Conservation (phyloP, 1,140 invertebrate genomes). For the Drosophila quadrilineata region DNA sequence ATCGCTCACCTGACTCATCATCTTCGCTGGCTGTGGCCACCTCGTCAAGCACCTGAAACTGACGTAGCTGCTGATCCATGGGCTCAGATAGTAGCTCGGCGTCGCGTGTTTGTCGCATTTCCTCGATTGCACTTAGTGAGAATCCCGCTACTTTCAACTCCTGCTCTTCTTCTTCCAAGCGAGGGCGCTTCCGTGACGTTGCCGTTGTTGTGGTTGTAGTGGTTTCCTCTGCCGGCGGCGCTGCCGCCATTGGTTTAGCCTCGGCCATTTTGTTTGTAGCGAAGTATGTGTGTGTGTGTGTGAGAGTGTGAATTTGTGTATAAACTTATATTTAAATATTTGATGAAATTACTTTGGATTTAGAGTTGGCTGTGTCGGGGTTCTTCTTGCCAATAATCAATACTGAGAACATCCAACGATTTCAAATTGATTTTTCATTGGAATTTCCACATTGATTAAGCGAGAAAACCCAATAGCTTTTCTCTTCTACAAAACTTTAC, state of each 20-base stretch:
- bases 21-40: slow-evolving; percentile 83
- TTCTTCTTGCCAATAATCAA: slow-evolving; percentile 76
- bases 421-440: slow-evolving; percentile 72
- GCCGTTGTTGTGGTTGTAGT: background rate
- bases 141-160: slow-evolving; percentile 70
- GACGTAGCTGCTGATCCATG: slow-evolving; percentile 81
- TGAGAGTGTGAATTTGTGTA: slow-evolving; percentile 9
- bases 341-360: slow-evolving; percentile 4
- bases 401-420: slow-evolving; percentile 80
- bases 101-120: slow-evolving; percentile 69
- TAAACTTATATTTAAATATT: slow-evolving; percentile 12
- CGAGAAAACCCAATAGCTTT: slow-evolving; percentile 68
- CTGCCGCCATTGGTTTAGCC: background rate
- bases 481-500: too few relatives aligned
- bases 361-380: slow-evolving; percentile 49
- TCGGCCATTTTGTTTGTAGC: slow-evolving; percentile 37
- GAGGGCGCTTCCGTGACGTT: slow-evolving; percentile 35
- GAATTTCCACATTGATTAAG: slow-evolving; percentile 78
- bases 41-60: slow-evolving; percentile 91
- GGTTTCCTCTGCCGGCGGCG: background rate
- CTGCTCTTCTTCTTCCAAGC: slow-evolving; percentile 58
- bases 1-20: slow-evolving; percentile 83
- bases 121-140: slow-evolving; percentile 76
- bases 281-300: background rate
- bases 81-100: slow-evolving; percentile 53